Percentiles rank a stretch among this genome's conserved stretches.
Conservation (phyloP, 2,797 vertebrate genomes). For the Spinus pinus region DNA sequence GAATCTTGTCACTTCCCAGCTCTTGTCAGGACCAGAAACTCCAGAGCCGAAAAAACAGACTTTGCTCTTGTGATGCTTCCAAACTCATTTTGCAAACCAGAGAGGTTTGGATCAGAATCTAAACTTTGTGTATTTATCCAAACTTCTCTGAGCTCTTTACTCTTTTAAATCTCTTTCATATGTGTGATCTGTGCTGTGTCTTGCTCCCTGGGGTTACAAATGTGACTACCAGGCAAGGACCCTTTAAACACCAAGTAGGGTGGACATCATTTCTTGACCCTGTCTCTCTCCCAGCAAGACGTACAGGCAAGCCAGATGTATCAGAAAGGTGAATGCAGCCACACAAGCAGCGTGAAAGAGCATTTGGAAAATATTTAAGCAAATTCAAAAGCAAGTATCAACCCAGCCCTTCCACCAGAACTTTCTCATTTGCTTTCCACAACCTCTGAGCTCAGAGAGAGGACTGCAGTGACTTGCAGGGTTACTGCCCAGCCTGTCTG, state of each 20-base stretch:
- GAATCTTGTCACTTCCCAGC: not conserved
- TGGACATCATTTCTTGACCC: not conserved
- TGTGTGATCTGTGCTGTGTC: slow-evolving; percentile 27
- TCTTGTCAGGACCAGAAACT: slow-evolving; percentile 12
- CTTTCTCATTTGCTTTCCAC: not conserved
- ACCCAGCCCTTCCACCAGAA: not conserved
- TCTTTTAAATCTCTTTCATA: slow-evolving; percentile 60
- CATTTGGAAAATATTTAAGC: not conserved
- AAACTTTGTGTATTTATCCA: slow-evolving; percentile 45
- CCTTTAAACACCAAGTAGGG: not conserved
- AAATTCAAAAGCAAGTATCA: not conserved
- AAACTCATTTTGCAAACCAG: slow-evolving; percentile 60
- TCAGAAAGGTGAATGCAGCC: not conserved
- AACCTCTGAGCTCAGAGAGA: not conserved
- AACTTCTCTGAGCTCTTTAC: slow-evolving; percentile 42
- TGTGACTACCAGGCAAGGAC: not conserved
- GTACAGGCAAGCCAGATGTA: not conserved
- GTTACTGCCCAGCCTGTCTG: not conserved
- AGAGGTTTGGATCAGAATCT: slow-evolving; percentile 58
- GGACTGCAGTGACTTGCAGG: not conserved
- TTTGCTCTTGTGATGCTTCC: slow-evolving; percentile 41
- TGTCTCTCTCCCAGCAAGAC: not conserved
- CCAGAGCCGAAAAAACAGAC: not conserved
- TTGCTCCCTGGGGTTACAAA: slow-evolving; percentile 13
- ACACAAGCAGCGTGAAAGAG: not conserved